These are phyloP conservation scores for Pteronotus mesoamericanus DNA, from an alignment of 2,797 vertebrate genomes.

Conservation along the genomic window DNA sequence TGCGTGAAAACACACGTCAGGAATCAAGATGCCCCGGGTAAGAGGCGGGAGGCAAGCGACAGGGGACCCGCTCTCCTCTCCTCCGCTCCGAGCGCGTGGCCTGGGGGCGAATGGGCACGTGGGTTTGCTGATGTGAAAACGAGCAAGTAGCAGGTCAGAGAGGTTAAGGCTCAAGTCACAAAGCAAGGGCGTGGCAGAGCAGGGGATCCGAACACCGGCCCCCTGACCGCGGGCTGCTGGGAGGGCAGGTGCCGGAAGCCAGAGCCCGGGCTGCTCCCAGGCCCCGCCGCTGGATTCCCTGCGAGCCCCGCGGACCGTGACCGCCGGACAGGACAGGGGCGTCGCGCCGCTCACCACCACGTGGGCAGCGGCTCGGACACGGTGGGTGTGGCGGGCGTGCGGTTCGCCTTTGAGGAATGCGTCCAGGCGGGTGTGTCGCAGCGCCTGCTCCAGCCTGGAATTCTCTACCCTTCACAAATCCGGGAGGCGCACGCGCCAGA, in stretches of 20 bases:
- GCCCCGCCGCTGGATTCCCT: not conserved
- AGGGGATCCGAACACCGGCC: not conserved
- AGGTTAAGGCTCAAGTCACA: not conserved
- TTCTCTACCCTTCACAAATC: not conserved
- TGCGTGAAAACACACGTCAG: not conserved
- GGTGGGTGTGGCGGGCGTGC: not conserved
- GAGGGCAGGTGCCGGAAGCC: not conserved
- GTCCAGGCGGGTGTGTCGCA: not conserved
- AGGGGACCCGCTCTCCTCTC: not conserved
- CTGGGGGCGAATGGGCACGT: too few relatives aligned
- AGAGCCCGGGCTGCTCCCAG: not conserved
- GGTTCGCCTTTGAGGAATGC: not conserved
- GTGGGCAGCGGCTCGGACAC: not conserved
- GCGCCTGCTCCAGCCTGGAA: not conserved
- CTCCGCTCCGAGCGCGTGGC: not conserved
- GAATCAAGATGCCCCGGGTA: not conserved
- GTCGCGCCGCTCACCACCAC: not conserved
- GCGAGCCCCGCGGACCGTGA: not conserved
- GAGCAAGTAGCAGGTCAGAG: not conserved
- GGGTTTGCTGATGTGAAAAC: not conserved
- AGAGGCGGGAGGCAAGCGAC: not conserved
- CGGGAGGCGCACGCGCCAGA: not conserved
- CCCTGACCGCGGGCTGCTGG: not conserved
- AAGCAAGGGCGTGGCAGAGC: not conserved
- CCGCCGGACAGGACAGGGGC: not conserved